phyloP scores from a whole-genome alignment of 2,888 invertebrate species.

The Ferdinandea cuprea region DNA sequence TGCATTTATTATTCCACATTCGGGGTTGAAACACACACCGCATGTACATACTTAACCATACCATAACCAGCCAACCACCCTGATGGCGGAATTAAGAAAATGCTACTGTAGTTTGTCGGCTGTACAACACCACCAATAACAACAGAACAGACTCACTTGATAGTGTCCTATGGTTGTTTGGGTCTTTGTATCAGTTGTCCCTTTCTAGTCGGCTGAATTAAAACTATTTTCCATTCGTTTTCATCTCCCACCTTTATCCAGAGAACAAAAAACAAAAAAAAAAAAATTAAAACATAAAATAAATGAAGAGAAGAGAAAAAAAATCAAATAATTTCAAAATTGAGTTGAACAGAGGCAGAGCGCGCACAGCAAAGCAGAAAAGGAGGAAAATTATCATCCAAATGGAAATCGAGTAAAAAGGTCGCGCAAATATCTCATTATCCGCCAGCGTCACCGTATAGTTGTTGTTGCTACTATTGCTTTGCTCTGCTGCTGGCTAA shows the following conservation, averaged over 20 bases:
- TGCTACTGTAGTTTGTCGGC: slow-evolving; percentile 32
- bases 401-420: slow-evolving; percentile 73
- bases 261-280: background rate
- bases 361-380: slow-evolving; percentile 54
- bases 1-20: slow-evolving; percentile 73
- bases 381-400: slow-evolving; percentile 67
- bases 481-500: too few relatives aligned
- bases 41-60: slow-evolving; percentile 11
- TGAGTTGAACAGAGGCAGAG: slow-evolving; percentile 42
- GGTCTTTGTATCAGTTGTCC: slow-evolving; percentile 58
- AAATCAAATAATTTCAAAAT: slow-evolving; percentile 64
- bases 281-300: slow-evolving; percentile 7
- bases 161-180: slow-evolving; percentile 55
- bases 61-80: slow-evolving; percentile 43
- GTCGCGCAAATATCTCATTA: slow-evolving; percentile 74
- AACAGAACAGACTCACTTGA: slow-evolving; percentile 47
- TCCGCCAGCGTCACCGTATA: slow-evolving; percentile 43
- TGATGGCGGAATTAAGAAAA: slow-evolving; percentile 59
- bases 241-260: slow-evolving; percentile 53
- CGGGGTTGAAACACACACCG: slow-evolving; percentile 60
- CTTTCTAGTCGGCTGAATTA: slow-evolving; percentile 68
- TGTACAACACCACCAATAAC: slow-evolving; percentile 30
- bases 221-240: slow-evolving; percentile 71
- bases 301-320: slow-evolving; percentile 20
- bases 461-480: slow-evolving; percentile 33